Conservation (phyloP, 2,797 vertebrate species). For the Tauraco hartlaubi region DNA sequence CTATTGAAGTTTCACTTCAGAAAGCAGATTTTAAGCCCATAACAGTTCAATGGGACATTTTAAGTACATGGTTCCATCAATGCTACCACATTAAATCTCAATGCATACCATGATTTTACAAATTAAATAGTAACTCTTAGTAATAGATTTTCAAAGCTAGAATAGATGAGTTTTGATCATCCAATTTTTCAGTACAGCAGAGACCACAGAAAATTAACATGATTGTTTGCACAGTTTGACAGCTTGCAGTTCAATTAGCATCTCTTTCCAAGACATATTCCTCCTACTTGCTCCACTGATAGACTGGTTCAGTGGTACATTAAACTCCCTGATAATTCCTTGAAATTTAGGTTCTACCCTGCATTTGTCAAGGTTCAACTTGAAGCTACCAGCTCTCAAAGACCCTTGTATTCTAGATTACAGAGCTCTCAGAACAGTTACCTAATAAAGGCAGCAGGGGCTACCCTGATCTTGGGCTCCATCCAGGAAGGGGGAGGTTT, state of each 20-base stretch:
- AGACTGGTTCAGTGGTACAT: neutral
- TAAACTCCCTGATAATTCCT: neutral
- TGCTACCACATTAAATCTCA: neutral
- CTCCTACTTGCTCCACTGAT: neutral
- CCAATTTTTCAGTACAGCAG: neutral
- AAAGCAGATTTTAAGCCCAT: rapidly evolving
- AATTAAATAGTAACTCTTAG: neutral
- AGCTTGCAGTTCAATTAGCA: neutral
- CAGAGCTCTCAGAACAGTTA: neutral
- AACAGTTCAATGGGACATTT: rapidly evolving
- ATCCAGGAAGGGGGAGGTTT: neutral
- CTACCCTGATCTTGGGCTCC: neutral
- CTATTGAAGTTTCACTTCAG: neutral
- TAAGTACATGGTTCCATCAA: neutral
- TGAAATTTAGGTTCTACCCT: neutral
- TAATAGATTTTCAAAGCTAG: neutral
- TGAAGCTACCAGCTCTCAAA: neutral
- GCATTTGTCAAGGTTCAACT: neutral
- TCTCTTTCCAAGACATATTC: neutral
- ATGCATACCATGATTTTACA: no score
- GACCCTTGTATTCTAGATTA: rapidly evolving
- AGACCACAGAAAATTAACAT: neutral
- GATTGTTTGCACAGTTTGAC: neutral
- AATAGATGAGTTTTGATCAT: rapidly evolving
- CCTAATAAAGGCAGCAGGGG: neutral